These are phyloP conservation scores for Phrixothrix hirtus DNA, from an alignment of 2,888 invertebrate species.

Conservation along the genomic window DNA sequence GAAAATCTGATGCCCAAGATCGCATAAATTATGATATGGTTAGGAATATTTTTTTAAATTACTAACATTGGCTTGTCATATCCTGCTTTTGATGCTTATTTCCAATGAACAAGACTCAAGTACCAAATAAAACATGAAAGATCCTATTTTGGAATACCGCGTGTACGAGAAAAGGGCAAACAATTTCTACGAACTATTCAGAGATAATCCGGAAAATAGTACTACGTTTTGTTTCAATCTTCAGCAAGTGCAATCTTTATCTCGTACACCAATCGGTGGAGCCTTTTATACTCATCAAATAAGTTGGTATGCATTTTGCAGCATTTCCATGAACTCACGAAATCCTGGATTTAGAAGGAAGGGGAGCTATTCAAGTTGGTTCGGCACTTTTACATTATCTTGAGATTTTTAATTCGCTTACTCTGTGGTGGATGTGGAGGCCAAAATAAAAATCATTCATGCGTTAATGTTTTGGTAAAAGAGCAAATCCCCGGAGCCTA, in stretches of 20 bases:
- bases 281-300: background rate
- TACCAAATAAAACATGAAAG: no score
- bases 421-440: constrained; percentile 4
- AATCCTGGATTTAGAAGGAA: background rate
- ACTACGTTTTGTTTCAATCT: background rate
- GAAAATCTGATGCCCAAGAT: no score
- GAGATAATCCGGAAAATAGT: constrained; percentile 2
- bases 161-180: background rate
- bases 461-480: no score
- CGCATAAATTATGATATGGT: no score
- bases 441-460: constrained; percentile 1
- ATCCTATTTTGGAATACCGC: background rate
- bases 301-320: background rate
- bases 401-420: constrained; percentile 1
- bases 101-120: no score
- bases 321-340: background rate
- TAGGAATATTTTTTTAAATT: no score
- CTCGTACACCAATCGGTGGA: constrained; percentile 2
- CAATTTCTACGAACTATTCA: no score
- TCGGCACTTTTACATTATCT: constrained; percentile 3
- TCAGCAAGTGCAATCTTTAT: constrained; percentile 1
- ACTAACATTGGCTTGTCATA: no score
- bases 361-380: background rate
- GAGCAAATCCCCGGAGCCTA: background rate
- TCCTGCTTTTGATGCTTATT: no score